phyloP scores from a whole-genome alignment of 1,140 invertebrate species.

The Pseudomyrmex concolor region DNA sequence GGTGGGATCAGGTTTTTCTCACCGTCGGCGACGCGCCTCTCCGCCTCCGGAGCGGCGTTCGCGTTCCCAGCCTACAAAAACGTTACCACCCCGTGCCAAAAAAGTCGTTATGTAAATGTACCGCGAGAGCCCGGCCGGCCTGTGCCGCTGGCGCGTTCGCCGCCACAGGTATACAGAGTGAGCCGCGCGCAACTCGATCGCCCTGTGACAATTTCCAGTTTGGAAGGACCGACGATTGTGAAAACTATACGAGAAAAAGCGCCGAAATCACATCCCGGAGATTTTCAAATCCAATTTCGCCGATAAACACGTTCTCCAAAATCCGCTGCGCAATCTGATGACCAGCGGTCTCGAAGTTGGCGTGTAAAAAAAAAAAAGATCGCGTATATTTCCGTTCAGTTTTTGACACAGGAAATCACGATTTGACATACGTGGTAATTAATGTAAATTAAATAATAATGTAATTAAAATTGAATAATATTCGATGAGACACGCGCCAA shows the following conservation, averaged over 20 bases:
- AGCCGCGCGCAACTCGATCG: conserved; percentile 39
- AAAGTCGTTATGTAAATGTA: conserved; percentile 84
- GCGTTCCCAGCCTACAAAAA: conserved; percentile 74
- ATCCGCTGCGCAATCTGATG: too few relatives aligned
- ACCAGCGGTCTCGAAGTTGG: not conserved
- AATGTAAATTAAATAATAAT: too few relatives aligned
- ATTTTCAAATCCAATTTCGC: not conserved
- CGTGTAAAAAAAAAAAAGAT: too few relatives aligned
- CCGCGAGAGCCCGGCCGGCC: conserved; percentile 62
- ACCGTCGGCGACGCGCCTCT: conserved; percentile 62
- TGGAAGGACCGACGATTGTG: conserved; percentile 10
- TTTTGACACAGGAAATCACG: too few relatives aligned
- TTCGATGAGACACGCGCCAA: too few relatives aligned
- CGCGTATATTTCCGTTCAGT: too few relatives aligned
- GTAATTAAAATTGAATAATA: too few relatives aligned
- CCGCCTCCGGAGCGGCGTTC: conserved; percentile 66
- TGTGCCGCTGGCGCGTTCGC: conserved; percentile 62
- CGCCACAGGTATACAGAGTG: conserved; percentile 63
- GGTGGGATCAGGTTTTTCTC: conserved; percentile 76
- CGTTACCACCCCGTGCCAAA: conserved; percentile 71
- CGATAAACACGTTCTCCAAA: not conserved
- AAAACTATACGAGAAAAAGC: conserved; percentile 1
- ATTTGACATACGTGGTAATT: too few relatives aligned
- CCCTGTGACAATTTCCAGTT: conserved; percentile 5
- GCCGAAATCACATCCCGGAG: not conserved